Evolutionary conservation across 2,888 invertebrate species (phyloP).

Genomic region (Amblyjoppa fuscipennis): DNA sequence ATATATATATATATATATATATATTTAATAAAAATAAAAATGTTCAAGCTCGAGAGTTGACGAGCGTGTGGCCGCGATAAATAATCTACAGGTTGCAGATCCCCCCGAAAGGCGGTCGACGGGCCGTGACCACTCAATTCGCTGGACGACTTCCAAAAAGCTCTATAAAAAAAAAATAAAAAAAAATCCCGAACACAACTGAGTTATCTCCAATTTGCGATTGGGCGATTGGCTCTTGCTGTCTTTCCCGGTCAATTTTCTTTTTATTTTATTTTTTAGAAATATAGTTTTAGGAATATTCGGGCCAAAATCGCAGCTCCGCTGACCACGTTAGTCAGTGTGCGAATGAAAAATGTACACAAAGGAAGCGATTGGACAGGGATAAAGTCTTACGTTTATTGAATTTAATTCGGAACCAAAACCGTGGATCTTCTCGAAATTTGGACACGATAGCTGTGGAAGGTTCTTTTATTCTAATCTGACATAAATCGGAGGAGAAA

Average conservation of each 20-base stretch:
- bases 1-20: not conserved
- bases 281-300: too few relatives aligned
- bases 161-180: constrained; percentile 32
- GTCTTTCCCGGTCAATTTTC: too few relatives aligned
- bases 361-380: not conserved
- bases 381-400: not conserved
- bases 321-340: not conserved
- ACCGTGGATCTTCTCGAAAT: not conserved
- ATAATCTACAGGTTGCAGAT: constrained; percentile 77
- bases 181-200: constrained; percentile 16
- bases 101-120: constrained; percentile 46
- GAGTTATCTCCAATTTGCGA: constrained; percentile 26
- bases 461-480: too few relatives aligned
- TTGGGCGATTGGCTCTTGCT: too few relatives aligned
- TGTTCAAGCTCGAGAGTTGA: not conserved
- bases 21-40: not conserved
- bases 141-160: constrained; percentile 61
- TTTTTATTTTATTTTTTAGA: too few relatives aligned
- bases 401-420: not conserved
- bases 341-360: not conserved
- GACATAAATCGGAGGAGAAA: too few relatives aligned
- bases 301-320: not conserved
- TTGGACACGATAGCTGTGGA: too few relatives aligned
- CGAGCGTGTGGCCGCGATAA: constrained; percentile 42
- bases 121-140: constrained; percentile 50